Conservation (phyloP, 2,113 vertebrate genomes). For the Gambusia affinis region DNA sequence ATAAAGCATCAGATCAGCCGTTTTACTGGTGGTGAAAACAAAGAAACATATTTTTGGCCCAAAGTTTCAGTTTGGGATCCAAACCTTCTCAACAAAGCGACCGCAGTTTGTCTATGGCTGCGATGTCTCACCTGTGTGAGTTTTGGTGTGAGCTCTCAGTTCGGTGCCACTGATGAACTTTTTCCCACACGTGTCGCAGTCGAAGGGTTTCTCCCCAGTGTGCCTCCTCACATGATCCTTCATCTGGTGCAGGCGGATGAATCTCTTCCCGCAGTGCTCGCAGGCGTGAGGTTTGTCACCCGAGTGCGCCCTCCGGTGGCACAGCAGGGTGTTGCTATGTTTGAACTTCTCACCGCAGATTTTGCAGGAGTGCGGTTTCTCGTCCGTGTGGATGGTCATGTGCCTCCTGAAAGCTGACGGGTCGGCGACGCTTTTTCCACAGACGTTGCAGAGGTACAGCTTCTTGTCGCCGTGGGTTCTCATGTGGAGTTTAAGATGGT, state of each 20-base stretch:
- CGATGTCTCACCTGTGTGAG: not conserved
- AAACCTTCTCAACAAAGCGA: too few species aligned
- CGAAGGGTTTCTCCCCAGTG: not conserved
- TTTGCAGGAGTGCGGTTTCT: not conserved
- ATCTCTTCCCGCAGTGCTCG: not conserved
- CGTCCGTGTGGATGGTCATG: not conserved
- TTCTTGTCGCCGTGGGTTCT: not conserved
- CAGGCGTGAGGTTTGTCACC: conserved; percentile 1
- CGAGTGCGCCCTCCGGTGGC: not conserved
- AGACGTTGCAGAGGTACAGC: not conserved
- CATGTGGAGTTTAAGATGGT: not conserved
- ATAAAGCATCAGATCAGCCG: too few species aligned
- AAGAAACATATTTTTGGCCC: too few species aligned
- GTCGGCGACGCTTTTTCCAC: not conserved
- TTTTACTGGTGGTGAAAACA: too few species aligned
- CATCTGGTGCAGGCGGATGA: not conserved
- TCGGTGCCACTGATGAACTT: not conserved
- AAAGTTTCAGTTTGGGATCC: too few species aligned
- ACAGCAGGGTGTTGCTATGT: not conserved
- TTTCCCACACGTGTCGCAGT: not conserved
- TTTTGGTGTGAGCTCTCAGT: not conserved
- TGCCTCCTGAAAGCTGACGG: not conserved
- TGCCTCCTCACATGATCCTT: not conserved
- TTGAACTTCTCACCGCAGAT: not conserved
- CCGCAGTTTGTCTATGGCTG: not conserved